A percentile compares a stretch with the other conserved stretches of the same genome.
phyloP scores from a whole-genome alignment of 1,140 invertebrate species.

The Macrobrachium nipponense region DNA sequence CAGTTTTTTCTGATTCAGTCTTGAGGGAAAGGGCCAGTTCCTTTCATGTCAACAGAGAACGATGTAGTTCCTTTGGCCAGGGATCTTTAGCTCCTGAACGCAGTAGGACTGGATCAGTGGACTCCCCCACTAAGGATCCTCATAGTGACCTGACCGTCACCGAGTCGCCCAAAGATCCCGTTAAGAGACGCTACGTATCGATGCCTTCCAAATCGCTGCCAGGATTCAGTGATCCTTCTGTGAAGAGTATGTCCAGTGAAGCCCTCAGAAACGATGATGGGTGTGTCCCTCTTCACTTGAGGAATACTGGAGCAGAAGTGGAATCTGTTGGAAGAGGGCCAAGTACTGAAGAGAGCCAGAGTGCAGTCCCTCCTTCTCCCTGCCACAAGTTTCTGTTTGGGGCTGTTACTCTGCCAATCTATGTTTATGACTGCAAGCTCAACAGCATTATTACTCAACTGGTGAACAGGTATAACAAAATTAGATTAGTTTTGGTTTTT shows the following conservation, averaged over 20 bases:
- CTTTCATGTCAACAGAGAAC: constrained; percentile 54
- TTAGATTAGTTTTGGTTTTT: constrained; percentile 64
- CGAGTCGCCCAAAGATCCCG: constrained; percentile 32
- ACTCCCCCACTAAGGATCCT: constrained; percentile 59
- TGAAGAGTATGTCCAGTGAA: constrained; percentile 49
- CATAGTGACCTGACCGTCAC: constrained; percentile 12
- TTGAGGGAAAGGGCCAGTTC: constrained; percentile 59
- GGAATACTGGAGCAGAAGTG: neutral
- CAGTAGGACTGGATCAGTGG: constrained; percentile 59
- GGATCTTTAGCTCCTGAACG: constrained; percentile 18
- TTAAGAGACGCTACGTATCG: constrained; percentile 54
- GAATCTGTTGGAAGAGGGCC: constrained; percentile 11
- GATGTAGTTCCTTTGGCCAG: constrained; percentile 47
- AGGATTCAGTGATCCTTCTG: neutral
- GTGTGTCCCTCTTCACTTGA: constrained; percentile 37
- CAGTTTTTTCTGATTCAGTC: constrained; percentile 31
- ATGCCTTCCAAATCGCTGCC: constrained; percentile 53
- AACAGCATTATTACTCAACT: constrained; percentile 74
- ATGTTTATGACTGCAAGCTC: constrained; percentile 79
- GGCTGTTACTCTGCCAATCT: constrained; percentile 74
- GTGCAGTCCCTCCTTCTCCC: constrained; percentile 8
- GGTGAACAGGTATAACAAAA: constrained; percentile 70
- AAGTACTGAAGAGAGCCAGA: constrained; percentile 32
- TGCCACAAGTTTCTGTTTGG: constrained; percentile 62
- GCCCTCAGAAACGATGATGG: constrained; percentile 42